Percentiles rank a stretch among this genome's conserved stretches.
Conservation (phyloP, 2,113 vertebrate species). For the Zosterops hypoxanthus region DNA sequence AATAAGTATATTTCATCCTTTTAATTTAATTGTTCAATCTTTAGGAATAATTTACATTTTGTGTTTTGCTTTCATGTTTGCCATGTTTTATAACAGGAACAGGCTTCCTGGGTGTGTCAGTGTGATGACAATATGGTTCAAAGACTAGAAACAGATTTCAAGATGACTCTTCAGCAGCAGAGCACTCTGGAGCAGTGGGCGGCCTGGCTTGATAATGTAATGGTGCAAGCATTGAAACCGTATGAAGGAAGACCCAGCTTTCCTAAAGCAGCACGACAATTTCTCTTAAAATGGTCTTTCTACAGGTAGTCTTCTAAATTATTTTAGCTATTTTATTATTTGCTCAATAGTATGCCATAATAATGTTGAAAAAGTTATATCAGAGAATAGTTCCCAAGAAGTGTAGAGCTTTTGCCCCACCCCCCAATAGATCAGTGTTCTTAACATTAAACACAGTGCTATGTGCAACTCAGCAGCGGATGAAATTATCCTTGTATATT, state of each 20-base stretch:
- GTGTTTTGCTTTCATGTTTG: not conserved
- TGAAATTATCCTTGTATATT: not conserved
- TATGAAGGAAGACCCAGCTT: slow-evolving; percentile 85
- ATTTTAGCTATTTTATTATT: not conserved
- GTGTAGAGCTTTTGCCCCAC: not conserved
- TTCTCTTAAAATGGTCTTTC: slow-evolving; percentile 85
- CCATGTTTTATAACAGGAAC: slow-evolving; percentile 74
- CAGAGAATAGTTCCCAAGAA: not conserved
- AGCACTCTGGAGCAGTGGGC: slow-evolving; percentile 88
- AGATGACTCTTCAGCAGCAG: slow-evolving; percentile 86
- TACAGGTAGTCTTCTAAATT: slow-evolving; percentile 74
- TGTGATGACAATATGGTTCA: slow-evolving; percentile 86
- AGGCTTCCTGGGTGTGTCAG: slow-evolving; percentile 88
- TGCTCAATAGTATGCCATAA: not conserved
- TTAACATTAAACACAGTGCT: not conserved
- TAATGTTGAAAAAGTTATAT: slow-evolving; percentile 2
- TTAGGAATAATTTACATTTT: not conserved
- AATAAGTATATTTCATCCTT: not conserved
- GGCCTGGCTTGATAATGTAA: slow-evolving; percentile 84
- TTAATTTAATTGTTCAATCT: not conserved
- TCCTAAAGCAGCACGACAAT: slow-evolving; percentile 83
- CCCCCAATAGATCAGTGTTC: not conserved
- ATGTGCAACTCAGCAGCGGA: not conserved
- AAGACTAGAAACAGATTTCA: slow-evolving; percentile 85
- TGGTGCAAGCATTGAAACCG: slow-evolving; percentile 82